phyloP scores from a whole-genome alignment of 2,797 vertebrate species.

The Falco columbarius region DNA sequence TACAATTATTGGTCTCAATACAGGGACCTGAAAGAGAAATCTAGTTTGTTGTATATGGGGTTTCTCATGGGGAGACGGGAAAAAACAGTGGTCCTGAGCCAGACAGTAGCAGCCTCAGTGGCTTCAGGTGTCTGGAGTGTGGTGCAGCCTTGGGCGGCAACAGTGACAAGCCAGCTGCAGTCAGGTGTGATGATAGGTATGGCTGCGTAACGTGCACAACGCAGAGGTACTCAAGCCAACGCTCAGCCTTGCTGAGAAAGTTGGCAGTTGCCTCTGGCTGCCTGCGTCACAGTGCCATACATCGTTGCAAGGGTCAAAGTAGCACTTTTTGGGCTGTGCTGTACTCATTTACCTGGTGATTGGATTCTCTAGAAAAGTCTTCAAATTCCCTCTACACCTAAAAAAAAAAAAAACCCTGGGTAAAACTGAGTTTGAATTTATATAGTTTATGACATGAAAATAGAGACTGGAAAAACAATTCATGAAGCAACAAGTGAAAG shows the following conservation, averaged over 20 bases:
- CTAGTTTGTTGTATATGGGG: not conserved
- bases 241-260: not conserved
- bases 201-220: not conserved
- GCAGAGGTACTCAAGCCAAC: not conserved
- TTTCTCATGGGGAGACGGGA: not conserved
- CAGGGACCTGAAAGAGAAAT: not conserved
- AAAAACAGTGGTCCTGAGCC: not conserved
- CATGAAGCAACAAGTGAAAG: not conserved
- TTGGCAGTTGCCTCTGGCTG: not conserved
- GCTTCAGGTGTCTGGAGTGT: not conserved
- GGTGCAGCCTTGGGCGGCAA: not conserved
- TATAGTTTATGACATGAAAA: not conserved
- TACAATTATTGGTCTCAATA: not conserved
- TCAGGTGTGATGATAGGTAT: not conserved
- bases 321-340: not conserved
- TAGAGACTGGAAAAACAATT: not conserved
- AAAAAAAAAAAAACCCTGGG: not conserved
- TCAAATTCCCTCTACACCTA: not conserved
- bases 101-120: not conserved
- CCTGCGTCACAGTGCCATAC: too few relatives aligned
- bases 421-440: not conserved
- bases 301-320: not conserved
- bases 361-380: not conserved
- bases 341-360: not conserved
- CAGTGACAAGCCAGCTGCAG: not conserved